Base-by-base conservation (phyloP, 1,140 invertebrate species). In the Melipona quadrifasciata region DNA sequence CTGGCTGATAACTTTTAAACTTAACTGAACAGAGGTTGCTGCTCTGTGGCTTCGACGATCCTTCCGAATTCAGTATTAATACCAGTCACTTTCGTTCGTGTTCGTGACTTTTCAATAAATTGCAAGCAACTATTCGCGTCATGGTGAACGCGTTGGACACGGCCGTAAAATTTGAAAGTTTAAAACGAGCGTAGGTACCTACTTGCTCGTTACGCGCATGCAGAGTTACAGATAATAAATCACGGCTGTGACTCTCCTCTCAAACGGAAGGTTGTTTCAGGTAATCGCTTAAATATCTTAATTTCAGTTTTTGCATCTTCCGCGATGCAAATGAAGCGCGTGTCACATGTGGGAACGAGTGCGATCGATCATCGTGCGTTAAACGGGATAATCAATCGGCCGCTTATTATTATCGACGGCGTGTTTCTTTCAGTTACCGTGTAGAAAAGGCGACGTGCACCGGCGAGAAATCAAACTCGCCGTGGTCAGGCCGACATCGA, bases 401-500 rank as follows among this genome's bases (percentile, higher is more conserved):
- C 47, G 55, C 55, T 73, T 81, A 73, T 81, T 81, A 73, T 81
- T 81, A 74, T 74, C 27, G 57, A 27, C 57, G 10, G 27, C 1
- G 79, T 31, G 72, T 81, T 75, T 55, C 31, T 61, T 19, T 19
- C 16, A 17, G 24, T n/a, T 24, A 16, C 21, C 17, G 1, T 39
- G 27, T 31, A 53, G 17, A 39, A 82, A 82, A 55, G 61, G 72
- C 27, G 51, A 27, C 67, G 39, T 31, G 21, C 39, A 47, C 24
- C 14, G 68, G 55, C n/a, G 39, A 51, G 55, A 73, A 81, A 74
- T 82, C 71, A 82, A 82, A 82, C 80, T 47, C 47, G 24, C 31
- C 58, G 31, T 16, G 39, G 47, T 64, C 72, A 64, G 72, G 24
- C 27, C 51, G 72, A 57, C 72, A 82, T 82, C 80, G 80, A 82